Conservation (phyloP, 1,140 invertebrate species). For the Caenorhabditis tropicalis region DNA sequence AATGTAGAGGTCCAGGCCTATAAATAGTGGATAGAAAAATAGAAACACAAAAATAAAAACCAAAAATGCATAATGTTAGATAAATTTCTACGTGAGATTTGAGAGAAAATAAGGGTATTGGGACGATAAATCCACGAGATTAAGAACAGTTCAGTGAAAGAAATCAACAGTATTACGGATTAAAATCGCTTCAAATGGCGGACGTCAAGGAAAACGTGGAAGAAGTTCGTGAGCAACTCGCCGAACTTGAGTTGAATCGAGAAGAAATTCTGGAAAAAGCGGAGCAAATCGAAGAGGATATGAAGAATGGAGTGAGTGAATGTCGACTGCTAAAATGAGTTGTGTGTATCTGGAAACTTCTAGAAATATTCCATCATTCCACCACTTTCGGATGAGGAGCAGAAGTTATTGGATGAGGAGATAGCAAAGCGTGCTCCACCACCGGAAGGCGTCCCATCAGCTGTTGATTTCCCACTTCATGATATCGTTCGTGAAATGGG, state of each 20-base stretch:
- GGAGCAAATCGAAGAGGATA: not conserved
- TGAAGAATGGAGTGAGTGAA: not conserved
- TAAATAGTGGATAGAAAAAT: no score
- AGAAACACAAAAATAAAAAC: no score
- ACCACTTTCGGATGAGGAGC: conserved; percentile 44
- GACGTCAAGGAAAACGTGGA: not conserved
- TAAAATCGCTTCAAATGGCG: not conserved
- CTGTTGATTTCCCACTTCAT: conserved; percentile 17
- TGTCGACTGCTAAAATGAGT: no score
- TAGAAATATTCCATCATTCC: not conserved
- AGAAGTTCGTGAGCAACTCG: not conserved
- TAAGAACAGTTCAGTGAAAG: not conserved
- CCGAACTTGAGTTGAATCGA: not conserved
- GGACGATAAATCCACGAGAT: not conserved
- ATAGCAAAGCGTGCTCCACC: conserved; percentile 44
- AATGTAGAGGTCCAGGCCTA: no score
- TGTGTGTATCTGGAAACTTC: not conserved
- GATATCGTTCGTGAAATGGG: not conserved
- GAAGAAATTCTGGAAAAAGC: not conserved
- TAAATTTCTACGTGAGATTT: not conserved
- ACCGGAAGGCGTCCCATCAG: conserved; percentile 37
- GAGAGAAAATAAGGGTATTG: not conserved
- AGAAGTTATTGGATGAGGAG: conserved; percentile 45
- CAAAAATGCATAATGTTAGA: not conserved
- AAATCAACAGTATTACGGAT: not conserved